Percentiles rank a stretch among this genome's conserved stretches.
Conservation (phyloP, 2,113 vertebrate species). For the Rhizomys pruinosus region DNA sequence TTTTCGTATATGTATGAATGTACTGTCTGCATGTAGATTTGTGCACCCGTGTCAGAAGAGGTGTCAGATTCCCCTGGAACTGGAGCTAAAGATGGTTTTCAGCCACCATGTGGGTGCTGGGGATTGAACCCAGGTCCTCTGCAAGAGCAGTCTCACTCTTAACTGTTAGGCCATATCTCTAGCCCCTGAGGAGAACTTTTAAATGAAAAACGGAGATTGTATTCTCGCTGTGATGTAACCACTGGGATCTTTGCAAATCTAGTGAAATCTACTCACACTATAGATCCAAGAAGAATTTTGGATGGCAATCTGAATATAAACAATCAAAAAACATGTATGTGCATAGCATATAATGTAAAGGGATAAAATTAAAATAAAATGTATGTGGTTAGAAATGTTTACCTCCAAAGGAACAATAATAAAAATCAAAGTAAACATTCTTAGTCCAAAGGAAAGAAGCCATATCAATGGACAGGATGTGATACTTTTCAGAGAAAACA, state of each 20-base stretch:
- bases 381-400: background rate
- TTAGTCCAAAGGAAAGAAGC: background rate
- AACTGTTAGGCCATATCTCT: no score
- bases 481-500: background rate
- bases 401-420: background rate
- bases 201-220: background rate
- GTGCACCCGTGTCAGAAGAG: no score
- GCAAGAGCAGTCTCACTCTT: no score
- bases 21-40: no score
- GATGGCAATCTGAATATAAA: background rate
- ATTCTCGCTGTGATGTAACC: background rate
- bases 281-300: background rate
- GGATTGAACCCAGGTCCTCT: no score
- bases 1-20: no score
- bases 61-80: no score
- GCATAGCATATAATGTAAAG: background rate
- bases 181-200: background rate
- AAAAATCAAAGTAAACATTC: background rate
- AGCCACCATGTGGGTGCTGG: no score
- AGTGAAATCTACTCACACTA: background rate
- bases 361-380: background rate
- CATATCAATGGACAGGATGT: background rate
- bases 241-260: background rate
- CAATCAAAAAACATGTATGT: background rate
- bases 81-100: no score